Percentiles rank a stretch among this genome's conserved stretches.
Evolutionary conservation across 2,888 invertebrate genomes (phyloP).

Genomic region (Fragum whitleyi): DNA sequence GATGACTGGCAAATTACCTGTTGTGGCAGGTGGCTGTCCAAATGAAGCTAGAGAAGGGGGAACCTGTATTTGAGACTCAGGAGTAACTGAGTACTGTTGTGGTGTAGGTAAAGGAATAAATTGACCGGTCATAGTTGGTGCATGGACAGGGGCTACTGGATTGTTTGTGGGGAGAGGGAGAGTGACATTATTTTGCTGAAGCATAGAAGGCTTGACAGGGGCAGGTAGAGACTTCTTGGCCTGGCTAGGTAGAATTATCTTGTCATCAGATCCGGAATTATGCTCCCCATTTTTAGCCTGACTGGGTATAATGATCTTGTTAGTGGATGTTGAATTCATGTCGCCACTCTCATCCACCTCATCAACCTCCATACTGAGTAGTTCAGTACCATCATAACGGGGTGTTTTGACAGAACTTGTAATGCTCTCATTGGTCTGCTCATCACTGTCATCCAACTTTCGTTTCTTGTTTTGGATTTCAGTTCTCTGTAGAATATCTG

Average conservation of each 20-base stretch:
- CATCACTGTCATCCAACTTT: slow-evolving; percentile 57
- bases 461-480: slow-evolving; percentile 18
- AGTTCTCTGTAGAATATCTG: slow-evolving; percentile 65
- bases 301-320: slow-evolving; percentile 21
- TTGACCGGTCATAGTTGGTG: neutral
- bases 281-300: neutral
- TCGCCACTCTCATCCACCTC: slow-evolving; percentile 40
- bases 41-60: neutral
- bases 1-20: slow-evolving; percentile 46
- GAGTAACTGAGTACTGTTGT: neutral
- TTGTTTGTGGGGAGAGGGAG: too few species aligned
- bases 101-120: neutral
- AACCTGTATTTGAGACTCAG: neutral
- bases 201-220: neutral
- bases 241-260: slow-evolving; percentile 11
- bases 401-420: neutral
- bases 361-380: slow-evolving; percentile 41
- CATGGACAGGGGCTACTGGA: too few species aligned
- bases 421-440: slow-evolving; percentile 52
- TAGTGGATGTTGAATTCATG: slow-evolving; percentile 17
- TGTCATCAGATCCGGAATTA: neutral
- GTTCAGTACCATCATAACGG: slow-evolving; percentile 10
- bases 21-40: neutral
- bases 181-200: too few species aligned
- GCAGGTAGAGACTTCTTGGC: neutral